Conservation (phyloP, 1,140 invertebrate species). For the Branchinecta lindahli region DNA sequence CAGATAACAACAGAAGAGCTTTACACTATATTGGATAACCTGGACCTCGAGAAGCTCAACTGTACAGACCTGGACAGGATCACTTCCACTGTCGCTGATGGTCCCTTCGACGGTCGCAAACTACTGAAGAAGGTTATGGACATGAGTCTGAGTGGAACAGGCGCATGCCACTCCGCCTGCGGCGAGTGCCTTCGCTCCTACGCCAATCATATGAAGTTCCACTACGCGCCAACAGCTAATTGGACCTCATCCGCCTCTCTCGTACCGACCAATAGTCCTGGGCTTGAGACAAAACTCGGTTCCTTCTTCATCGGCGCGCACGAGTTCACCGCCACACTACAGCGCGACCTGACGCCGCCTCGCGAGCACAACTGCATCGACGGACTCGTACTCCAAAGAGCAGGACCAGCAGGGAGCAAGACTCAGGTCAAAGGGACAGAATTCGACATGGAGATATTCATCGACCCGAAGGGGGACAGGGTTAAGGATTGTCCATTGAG, state of each 20-base stretch:
- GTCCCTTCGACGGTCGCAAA: not conserved
- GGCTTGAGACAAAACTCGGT: not conserved
- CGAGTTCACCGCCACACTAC: not conserved
- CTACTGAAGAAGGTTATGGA: not conserved
- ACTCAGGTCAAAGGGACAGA: not conserved
- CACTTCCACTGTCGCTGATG: not conserved
- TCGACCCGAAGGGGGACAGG: not conserved
- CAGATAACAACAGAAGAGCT: not conserved
- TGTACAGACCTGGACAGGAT: not conserved
- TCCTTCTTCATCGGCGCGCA: not conserved
- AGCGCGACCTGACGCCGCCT: not conserved
- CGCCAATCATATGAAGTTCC: not conserved
- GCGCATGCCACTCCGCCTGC: not conserved
- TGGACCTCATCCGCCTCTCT: not conserved
- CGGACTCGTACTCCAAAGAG: not conserved
- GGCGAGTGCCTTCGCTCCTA: not conserved
- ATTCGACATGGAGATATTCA: not conserved
- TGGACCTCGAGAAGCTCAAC: not conserved
- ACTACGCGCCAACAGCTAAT: not conserved
- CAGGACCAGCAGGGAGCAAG: not conserved
- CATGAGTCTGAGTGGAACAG: not conserved
- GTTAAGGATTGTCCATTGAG: not conserved
- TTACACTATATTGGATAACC: not conserved
- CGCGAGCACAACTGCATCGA: not conserved
- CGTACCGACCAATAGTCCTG: not conserved